Percentiles rank a stretch among this genome's conserved stretches.
Evolutionary conservation across 1,140 invertebrate genomes (phyloP).

Genomic region (Popillia japonica): DNA sequence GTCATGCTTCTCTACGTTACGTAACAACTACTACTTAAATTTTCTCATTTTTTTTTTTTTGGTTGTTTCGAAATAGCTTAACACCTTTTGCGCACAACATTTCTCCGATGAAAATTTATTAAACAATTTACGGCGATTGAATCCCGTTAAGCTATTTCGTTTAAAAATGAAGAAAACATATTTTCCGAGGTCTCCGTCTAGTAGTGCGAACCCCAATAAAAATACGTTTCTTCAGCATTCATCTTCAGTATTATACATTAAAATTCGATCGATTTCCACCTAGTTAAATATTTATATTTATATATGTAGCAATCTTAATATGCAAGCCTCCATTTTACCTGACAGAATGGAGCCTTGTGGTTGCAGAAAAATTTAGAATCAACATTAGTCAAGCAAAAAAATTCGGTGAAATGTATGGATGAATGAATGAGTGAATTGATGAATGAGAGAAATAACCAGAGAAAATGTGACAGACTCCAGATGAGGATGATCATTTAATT

Average conservation of each 20-base stretch:
- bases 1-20: slow-evolving; percentile 10
- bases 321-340: slow-evolving; percentile 69
- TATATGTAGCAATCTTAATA: slow-evolving; percentile 59
- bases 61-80: slow-evolving; percentile 14
- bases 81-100: neutral
- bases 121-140: neutral
- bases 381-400: slow-evolving; percentile 53
- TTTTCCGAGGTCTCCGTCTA: neutral
- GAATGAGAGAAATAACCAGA: no score
- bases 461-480: no score
- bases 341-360: slow-evolving; percentile 76
- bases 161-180: slow-evolving; percentile 2
- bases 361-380: slow-evolving; percentile 64
- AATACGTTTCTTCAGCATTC: slow-evolving; percentile 19
- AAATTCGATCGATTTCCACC: neutral
- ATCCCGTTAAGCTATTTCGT: neutral
- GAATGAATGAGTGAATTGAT: no score
- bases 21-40: slow-evolving; percentile 4
- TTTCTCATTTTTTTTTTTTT: no score
- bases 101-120: neutral
- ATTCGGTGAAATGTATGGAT: no score
- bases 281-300: slow-evolving; percentile 43
- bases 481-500: no score
- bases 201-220: neutral
- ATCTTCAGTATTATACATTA: neutral